Base-by-base conservation (phyloP, 2,113 vertebrate genomes). In the Onychostruthus taczanowskii region DNA sequence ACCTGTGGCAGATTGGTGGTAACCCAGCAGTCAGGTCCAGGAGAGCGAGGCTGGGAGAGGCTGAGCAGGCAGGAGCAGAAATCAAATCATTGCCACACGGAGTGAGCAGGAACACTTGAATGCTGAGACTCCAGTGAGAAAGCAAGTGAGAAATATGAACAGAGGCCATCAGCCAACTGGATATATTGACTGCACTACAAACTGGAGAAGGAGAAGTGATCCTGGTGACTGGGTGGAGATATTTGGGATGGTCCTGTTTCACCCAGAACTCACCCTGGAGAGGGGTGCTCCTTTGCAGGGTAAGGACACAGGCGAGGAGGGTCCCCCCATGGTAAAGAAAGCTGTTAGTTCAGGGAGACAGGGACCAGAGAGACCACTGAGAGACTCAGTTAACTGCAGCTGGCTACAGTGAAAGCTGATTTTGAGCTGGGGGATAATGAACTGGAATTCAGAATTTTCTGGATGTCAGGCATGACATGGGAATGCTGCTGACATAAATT, bases 1-100 rank as follows among this genome's bases (percentile, higher is more conserved):
- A 49, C 78, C 56, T 49, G 82, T 50, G 68, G 85, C 79, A 92
- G 85, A 91, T 90, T 83, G 94, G 70, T 85, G 87, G 53, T 79
- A 92, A 90, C 85, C 74, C 87, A 85, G 90, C 90, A 95, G 92
- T 96, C 88, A 80, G 44, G 75, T 83, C 88, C 63, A 17, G 62
- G 78, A 84, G 84, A 78, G 44, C 2, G 5, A 78, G 62, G 26
- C 56, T 89, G 62, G n/a, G 78, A 91, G 78, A 88, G 63, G 37
- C 78, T 90, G 85, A 93, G 87, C 0, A 0, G 53, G 67, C 82
- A 85, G 87, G 62, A 92, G 22, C 52, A 96, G 85, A 88, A 96
- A 95, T 96, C 94, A 83, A 85, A 90, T 94, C 85, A 58, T 92
- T 93, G 90, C 90, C 78, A 87, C 92, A 53, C 0, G 37, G 58